Base-by-base conservation (phyloP, 1,140 invertebrate species). In the Meloidogyne hapla region DNA sequence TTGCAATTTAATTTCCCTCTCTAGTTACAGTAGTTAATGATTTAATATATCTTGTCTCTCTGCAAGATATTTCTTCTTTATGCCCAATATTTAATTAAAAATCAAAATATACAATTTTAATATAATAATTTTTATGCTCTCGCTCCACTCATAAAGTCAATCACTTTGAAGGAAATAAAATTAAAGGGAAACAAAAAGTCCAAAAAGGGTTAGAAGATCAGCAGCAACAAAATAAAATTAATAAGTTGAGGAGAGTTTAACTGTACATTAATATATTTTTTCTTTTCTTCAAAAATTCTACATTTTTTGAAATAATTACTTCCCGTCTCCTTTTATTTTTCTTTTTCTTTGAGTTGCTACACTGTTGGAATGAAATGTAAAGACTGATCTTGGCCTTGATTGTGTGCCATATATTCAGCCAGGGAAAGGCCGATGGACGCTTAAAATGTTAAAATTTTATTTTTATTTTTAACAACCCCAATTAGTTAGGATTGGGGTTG, bases 331-430 rank as follows among this genome's bases (percentile, higher is more conserved):
- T 5, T 67, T 68, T 75, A 26, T n/a, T 65, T 38, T 48, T 23
- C 18, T 42, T 4, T 45, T 18, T 9, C 26, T 21, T n/a, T 72
- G 75, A 80, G 28, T 80, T 80, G 33, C 77, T 69, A 61, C 78
- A 48, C 77, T 45, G 63, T 61, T 70, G 80, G 81, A 42, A 81
- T 83, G 61, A 81, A 81, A 63, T 81, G 80, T 56, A 81, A 21
- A 56, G 5, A 81, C 48, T 83, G 82, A 33, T 81, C 80, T 73
- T 83, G 81, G 26, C 80, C 80, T 76, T 81, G 80, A 25, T 77
- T 68, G 23, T 45, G 48, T n/a, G 81, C 81, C 80, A 83, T 83
- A 45, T 80, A 81, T 68, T 81, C 80, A 18, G 80, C 80, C 67
- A 81, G 42, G 8, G 80, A 81, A 18, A 81, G 71, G 28, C 80